Evolutionary conservation across 2,797 vertebrate genomes (phyloP), one percentile per base, ranked within the genome.

Genomic region (Anguilla obscura): DNA sequence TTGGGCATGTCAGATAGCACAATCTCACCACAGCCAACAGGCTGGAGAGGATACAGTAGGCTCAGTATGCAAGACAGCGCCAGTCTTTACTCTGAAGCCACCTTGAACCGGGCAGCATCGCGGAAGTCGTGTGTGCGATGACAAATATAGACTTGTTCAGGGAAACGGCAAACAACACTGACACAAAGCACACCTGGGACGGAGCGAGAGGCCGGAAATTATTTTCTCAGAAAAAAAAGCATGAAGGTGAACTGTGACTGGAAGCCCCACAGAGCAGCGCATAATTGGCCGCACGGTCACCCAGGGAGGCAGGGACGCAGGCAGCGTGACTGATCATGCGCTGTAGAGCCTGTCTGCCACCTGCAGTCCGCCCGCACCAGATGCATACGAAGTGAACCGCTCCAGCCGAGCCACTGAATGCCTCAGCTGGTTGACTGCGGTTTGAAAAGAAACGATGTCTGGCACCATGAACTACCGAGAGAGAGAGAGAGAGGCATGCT

Each of bases 1-100:
- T 89, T 87, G 79, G 79, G 89, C 82, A 88, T 90, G 86, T 90
- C 87, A 90, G 89, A 88, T 86, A 90, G 66, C 76, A 84, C 87
- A 86, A 87, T 90, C 85, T 63, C 84, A 66, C 33, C 40, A 74
- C 58, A 85, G 54, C 90, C 87, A 91, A 86, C 84, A 76, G 85
- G 79, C 88, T 87, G 90, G 87, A 88, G 85, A 80, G 84, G 80
- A 86, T 33, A 18, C 56, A 69, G 82, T 54, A 80, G 16, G 71
- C 71, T 40, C 85, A 74, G 86, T 86, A 12, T 86, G 90, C 36
- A 91, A 91, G 85, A 84, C 87, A 60, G 88, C 58, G 56, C 33
- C 66, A 80, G 36, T 83, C 86, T 86, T 89, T n/a, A 88, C 85
- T 89, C 85, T 87, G 85, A 89, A 71, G 87, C 60, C 86, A 66